phyloP scores from a whole-genome alignment of 2,113 vertebrate species.

The Brienomyrus longianalis region DNA sequence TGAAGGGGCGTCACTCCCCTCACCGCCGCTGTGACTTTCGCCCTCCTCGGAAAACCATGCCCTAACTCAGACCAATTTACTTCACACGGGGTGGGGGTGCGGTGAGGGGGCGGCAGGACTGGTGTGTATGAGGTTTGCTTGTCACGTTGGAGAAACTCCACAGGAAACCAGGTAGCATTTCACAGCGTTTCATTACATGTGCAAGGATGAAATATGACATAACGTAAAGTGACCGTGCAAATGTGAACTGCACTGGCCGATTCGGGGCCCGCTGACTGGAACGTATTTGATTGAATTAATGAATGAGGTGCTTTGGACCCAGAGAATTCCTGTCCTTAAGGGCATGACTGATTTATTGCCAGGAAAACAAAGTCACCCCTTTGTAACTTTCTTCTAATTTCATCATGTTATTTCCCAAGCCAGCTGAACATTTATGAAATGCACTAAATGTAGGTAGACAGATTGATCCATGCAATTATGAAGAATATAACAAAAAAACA shows the following conservation, averaged over 20 bases:
- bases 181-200: neutral
- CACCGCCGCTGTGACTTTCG: neutral
- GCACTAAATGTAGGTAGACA: constrained; percentile 18
- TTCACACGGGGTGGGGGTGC: neutral
- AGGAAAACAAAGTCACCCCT: constrained; percentile 34
- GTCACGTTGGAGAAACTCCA: neutral
- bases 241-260: neutral
- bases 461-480: neutral
- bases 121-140: neutral
- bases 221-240: constrained; percentile 9
- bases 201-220: constrained; percentile 13
- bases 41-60: neutral
- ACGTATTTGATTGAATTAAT: constrained; percentile 22
- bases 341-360: constrained; percentile 39
- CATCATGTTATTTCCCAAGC: constrained; percentile 9
- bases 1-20: neutral
- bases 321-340: constrained; percentile 31
- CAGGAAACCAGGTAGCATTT: constrained; percentile 1
- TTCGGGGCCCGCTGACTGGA: constrained; percentile 13
- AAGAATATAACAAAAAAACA: constrained; percentile 12
- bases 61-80: too few relatives aligned
- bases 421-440: neutral
- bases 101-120: neutral
- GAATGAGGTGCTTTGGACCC: constrained; percentile 30
- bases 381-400: neutral